Conservation (phyloP, 53 echinoderm and acorn worm genomes). For the Temnopleurus reevesii region DNA sequence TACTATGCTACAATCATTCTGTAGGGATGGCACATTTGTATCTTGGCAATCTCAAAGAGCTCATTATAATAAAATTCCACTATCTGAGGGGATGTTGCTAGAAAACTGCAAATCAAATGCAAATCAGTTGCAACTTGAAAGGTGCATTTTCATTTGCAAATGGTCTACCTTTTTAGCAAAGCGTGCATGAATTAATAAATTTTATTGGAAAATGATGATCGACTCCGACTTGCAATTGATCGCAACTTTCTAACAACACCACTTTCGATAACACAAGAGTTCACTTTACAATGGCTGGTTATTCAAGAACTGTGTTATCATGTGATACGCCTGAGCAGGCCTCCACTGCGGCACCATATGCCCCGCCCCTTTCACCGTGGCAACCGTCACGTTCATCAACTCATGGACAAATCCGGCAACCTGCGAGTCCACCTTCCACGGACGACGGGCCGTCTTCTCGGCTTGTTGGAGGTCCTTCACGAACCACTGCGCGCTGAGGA, state of each 20-base stretch:
- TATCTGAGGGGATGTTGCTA: no score
- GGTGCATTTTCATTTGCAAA: no score
- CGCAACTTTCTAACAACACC: background rate
- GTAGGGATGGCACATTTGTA: no score
- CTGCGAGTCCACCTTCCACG: slow-evolving; percentile 80
- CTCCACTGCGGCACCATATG: slow-evolving; percentile 90
- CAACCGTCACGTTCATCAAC: slow-evolving; percentile 69
- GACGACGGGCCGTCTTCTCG: slow-evolving; percentile 42
- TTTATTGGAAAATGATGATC: no score
- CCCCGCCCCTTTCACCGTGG: slow-evolving; percentile 94
- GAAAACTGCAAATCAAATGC: no score
- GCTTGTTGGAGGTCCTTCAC: slow-evolving; percentile 63
- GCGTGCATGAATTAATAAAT: no score
- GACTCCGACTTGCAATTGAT: no score
- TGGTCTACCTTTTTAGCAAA: no score
- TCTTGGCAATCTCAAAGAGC: no score
- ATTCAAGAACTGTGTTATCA: slow-evolving; percentile 87
- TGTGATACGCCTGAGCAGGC: slow-evolving; percentile 81
- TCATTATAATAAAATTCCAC: no score
- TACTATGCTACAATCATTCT: no score
- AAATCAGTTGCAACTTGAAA: no score
- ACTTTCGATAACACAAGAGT: background rate
- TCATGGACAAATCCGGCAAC: slow-evolving; percentile 92
- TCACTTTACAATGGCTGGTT: slow-evolving; percentile 60
- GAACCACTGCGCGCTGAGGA: slow-evolving; percentile 81